Base-by-base conservation (phyloP, 64 coral and sea anemone species). In the Anthopleura sola region DNA sequence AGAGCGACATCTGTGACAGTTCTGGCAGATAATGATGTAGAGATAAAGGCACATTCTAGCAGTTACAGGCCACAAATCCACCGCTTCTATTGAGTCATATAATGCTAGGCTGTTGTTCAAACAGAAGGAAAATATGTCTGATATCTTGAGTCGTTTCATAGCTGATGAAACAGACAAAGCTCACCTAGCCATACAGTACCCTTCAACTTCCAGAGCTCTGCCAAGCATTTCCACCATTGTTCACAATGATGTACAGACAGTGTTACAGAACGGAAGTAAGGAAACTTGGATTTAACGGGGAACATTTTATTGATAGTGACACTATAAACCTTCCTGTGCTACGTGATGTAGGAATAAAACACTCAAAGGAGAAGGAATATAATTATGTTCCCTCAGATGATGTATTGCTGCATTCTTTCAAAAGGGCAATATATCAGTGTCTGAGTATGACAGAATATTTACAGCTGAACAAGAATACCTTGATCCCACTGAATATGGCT, bases 191-290 rank as follows among this genome's bases (percentile, higher is more conserved):
- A n/a, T n/a, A n/a, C n/a, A n/a, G n/a, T n/a, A n/a, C n/a, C n/a
- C n/a, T n/a, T n/a, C n/a, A n/a, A n/a, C n/a, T n/a, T n/a, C n/a
- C n/a, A n/a, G n/a, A n/a, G n/a, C n/a, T n/a, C n/a, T n/a, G n/a
- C n/a, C n/a, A n/a, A n/a, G n/a, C n/a, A n/a, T n/a, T n/a, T n/a
- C n/a, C n/a, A n/a, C 23, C 4, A 82, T 82, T 82, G 83, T n/a
- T n/a, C n/a, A n/a, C 83, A 86, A 86, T 86, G 84, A 86, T 86
- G 84, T 86, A 86, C 38, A 23, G 16, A 40, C 84, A 86, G 23
- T 55, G 64, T 38, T 86, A 86, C 60, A 60, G 84, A 39, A 86
- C 84, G 31, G 37, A 60, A 48, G 48, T 86, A 28, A 86, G 84
- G 60, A 86, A 86, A 44, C 57, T 86, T 24, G 84, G 84, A 8